Evolutionary conservation across 2,797 vertebrate genomes (phyloP), one percentile per base, ranked within the genome.

Genomic region (Knipowitschia caucasica): DNA sequence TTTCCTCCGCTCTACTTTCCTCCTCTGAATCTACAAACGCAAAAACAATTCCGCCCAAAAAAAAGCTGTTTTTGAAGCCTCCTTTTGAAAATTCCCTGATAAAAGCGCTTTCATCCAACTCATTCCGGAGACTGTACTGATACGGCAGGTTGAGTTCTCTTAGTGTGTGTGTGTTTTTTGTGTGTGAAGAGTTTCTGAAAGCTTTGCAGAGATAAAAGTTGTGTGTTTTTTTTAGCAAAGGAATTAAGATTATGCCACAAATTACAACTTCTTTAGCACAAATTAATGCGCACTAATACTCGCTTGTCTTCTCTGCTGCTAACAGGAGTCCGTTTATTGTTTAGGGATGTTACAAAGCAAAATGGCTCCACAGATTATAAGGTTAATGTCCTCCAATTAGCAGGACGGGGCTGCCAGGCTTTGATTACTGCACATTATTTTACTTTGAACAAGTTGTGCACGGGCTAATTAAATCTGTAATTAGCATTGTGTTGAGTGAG

Each of bases 401-500:
- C 62, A 59, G 45, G 54, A 67, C 73, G 59, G 47, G 56, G 78
- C 77, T 75, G 71, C 67, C 59, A 21, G 79, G 56, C 78, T 81
- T 85, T 86, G 74, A 87, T 85, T 79, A 71, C 61, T 38, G 50
- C 67, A 79, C 76, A 69, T 81, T 79, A 79, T 81, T 82, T 81
- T 68, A 78, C 68, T 75, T 68, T 58, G 61, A 76, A 67, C 64
- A 71, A 80, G 73, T 77, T 81, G 67, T 75, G 66, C 69, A 55
- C 45, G 20, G 68, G 59, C 59, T 81, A 82, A 86, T 89, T 83
- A 79, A 84, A 80, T 86, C 70, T 62, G 64, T 86, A 84, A 89
- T 89, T 84, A 85, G 76, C 83, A 73, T 78, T 78, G 78, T 78
- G 70, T 67, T 59, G 65, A 82, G 60, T 77, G 77, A 80, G 61